A percentile compares a stretch with the other conserved stretches of the same genome.
Evolutionary conservation across 2,113 vertebrate species (phyloP).

Genomic region (Oryzias javanicus): DNA sequence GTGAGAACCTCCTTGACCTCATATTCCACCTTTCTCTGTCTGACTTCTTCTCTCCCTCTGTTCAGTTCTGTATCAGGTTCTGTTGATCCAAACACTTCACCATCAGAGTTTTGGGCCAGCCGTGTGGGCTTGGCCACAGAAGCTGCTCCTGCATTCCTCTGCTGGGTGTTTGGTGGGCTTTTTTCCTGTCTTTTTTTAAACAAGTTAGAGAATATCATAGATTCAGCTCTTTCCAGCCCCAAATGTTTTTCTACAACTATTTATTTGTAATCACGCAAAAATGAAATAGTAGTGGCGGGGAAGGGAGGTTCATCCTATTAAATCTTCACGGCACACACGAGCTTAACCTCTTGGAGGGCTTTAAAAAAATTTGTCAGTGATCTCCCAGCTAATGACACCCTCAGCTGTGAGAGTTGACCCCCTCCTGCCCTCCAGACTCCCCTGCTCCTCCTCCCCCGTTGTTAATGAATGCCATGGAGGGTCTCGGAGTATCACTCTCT

Average conservation of each 20-base stretch:
- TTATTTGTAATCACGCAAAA: not conserved
- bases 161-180: conserved; percentile 63
- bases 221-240: no score
- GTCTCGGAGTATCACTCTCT: conserved; percentile 18
- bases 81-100: conserved; percentile 64
- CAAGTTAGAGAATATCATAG: no score
- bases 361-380: conserved; percentile 64
- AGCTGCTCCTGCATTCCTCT: conserved; percentile 67
- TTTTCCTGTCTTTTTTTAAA: conserved; percentile 36
- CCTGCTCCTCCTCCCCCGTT: conserved; percentile 22
- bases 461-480: conserved; percentile 62
- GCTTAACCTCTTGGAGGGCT: conserved; percentile 23
- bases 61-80: conserved; percentile 62
- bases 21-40: conserved; percentile 42
- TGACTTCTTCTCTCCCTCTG: conserved; percentile 35
- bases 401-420: conserved; percentile 67
- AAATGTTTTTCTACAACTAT: not conserved
- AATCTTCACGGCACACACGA: conserved; percentile 14
- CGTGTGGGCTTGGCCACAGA: conserved; percentile 60
- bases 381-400: conserved; percentile 63
- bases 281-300: no score
- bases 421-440: conserved; percentile 48
- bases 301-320: not conserved
- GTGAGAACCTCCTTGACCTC: conserved; percentile 49
- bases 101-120: conserved; percentile 43